Conservation (phyloP, 2,113 vertebrate genomes). For the Podarcis cretensis region DNA sequence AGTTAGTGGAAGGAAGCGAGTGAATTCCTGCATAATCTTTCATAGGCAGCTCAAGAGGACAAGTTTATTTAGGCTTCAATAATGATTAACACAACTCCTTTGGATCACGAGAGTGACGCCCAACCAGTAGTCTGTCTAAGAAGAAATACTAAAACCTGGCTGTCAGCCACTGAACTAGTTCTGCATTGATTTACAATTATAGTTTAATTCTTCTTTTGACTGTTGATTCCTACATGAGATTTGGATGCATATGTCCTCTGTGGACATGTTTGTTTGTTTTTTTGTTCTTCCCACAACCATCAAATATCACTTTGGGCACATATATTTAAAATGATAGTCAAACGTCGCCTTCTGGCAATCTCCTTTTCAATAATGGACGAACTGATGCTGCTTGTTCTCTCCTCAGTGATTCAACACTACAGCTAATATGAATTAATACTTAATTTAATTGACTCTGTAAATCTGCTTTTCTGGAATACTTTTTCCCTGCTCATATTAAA, state of each 20-base stretch:
- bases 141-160: background rate
- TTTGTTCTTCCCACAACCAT: slow-evolving; percentile 2
- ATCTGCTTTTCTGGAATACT: slow-evolving; percentile 35
- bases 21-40: background rate
- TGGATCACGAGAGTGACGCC: background rate
- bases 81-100: fast-evolving
- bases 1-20: background rate
- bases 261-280: background rate
- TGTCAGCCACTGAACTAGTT: background rate
- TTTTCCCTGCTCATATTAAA: slow-evolving; percentile 48
- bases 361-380: background rate
- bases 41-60: fast-evolving
- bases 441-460: slow-evolving; percentile 51
- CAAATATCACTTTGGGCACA: slow-evolving; percentile 22
- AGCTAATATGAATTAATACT: slow-evolving; percentile 28
- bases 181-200: background rate
- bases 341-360: slow-evolving; percentile 13
- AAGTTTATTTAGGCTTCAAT: background rate
- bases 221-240: slow-evolving; percentile 13
- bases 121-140: background rate
- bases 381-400: background rate
- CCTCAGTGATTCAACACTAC: background rate
- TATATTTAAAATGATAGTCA: slow-evolving; percentile 30
- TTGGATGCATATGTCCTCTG: slow-evolving; percentile 23
- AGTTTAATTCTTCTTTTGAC: slow-evolving; percentile 33